These are phyloP conservation scores for Protaetia brevitarsis DNA, from an alignment of 1,140 invertebrate genomes.

Conservation along the genomic window DNA sequence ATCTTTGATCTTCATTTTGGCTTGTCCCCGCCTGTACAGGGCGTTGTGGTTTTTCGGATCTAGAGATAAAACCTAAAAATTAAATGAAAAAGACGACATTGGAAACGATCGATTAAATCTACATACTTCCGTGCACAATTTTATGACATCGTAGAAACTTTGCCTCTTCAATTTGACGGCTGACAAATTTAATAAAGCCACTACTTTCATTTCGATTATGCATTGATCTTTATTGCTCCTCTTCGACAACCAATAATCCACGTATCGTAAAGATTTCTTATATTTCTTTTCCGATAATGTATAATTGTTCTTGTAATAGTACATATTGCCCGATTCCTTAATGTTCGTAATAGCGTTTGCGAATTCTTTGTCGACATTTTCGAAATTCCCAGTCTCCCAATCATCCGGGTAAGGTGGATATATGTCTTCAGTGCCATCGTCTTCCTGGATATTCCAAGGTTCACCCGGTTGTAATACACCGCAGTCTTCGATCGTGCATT, in stretches of 20 bases:
- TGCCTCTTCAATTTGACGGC: slow-evolving; percentile 66
- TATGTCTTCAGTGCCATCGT: slow-evolving; percentile 66
- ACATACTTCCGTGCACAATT: slow-evolving; percentile 66
- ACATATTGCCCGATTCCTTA: slow-evolving; percentile 69
- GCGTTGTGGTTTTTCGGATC: slow-evolving; percentile 73
- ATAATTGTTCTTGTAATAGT: slow-evolving; percentile 61
- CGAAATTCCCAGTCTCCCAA: slow-evolving; percentile 51
- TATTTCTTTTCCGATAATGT: slow-evolving; percentile 66
- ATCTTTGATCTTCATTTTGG: slow-evolving; percentile 68
- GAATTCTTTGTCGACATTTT: slow-evolving; percentile 22
- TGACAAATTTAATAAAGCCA: slow-evolving; percentile 64
- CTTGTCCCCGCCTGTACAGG: slow-evolving; percentile 73
- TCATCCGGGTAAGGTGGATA: slow-evolving; percentile 75
- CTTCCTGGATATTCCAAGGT: slow-evolving; percentile 65
- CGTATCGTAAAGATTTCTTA: slow-evolving; percentile 69
- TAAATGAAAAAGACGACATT: not conserved
- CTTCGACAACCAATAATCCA: slow-evolving; percentile 53
- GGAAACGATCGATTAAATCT: slow-evolving; percentile 27
- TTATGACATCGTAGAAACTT: slow-evolving; percentile 57
- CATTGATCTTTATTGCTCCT: slow-evolving; percentile 26
- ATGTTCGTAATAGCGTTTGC: slow-evolving; percentile 55
- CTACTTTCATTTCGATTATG: slow-evolving; percentile 34
- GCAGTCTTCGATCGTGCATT: slow-evolving; percentile 66
- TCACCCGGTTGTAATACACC: slow-evolving; percentile 64
- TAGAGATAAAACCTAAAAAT: slow-evolving; percentile 61